A percentile compares a stretch with the other conserved stretches of the same genome.
phyloP scores from a whole-genome alignment of 2,113 vertebrate genomes.

The Rutilus rutilus region DNA sequence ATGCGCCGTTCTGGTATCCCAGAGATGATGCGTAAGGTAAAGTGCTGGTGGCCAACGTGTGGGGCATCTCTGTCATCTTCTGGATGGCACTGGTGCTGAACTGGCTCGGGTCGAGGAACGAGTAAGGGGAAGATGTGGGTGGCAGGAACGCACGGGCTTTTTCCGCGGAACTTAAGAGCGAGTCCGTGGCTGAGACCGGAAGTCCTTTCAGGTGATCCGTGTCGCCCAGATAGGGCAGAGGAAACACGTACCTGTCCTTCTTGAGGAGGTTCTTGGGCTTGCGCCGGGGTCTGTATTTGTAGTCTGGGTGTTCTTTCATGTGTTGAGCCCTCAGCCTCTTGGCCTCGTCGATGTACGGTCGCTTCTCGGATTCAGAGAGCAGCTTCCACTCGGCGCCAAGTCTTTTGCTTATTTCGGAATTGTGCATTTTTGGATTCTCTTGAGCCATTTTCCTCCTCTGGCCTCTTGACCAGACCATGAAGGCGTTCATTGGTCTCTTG shows the following conservation, averaged over 20 bases:
- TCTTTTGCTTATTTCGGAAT: slow-evolving; percentile 98
- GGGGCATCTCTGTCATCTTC: slow-evolving; percentile 99
- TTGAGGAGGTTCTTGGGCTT: slow-evolving; percentile 99
- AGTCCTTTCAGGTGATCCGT: slow-evolving; percentile 96
- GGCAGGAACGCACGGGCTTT: slow-evolving; percentile 96
- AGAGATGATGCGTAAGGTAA: slow-evolving; percentile 96
- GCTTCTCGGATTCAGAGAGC: slow-evolving; percentile 95
- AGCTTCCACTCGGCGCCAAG: slow-evolving; percentile 98
- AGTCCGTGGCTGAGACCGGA: slow-evolving; percentile 90
- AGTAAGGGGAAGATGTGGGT: slow-evolving; percentile 92
- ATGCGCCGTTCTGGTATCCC: slow-evolving; percentile 99
- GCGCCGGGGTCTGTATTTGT: slow-evolving; percentile 97
- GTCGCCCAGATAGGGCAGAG: slow-evolving; percentile 98
- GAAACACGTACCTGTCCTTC: slow-evolving; percentile 99
- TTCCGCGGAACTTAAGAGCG: slow-evolving; percentile 88
- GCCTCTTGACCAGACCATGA: slow-evolving; percentile 99
- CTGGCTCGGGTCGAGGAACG: slow-evolving; percentile 96
- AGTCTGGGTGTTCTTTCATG: slow-evolving; percentile 99
- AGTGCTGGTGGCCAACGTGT: slow-evolving; percentile 91
- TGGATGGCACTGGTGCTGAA: slow-evolving; percentile 96
- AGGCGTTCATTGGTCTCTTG: slow-evolving; percentile 99
- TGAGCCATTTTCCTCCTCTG: slow-evolving; percentile 99
- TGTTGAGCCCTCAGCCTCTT: slow-evolving; percentile 96
- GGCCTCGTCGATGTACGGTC: slow-evolving; percentile 98
- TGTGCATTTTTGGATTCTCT: slow-evolving; percentile 99